These are phyloP conservation scores for Gallinago paraguaiae DNA, from an alignment of 2,113 vertebrate species.

Conservation along the genomic window DNA sequence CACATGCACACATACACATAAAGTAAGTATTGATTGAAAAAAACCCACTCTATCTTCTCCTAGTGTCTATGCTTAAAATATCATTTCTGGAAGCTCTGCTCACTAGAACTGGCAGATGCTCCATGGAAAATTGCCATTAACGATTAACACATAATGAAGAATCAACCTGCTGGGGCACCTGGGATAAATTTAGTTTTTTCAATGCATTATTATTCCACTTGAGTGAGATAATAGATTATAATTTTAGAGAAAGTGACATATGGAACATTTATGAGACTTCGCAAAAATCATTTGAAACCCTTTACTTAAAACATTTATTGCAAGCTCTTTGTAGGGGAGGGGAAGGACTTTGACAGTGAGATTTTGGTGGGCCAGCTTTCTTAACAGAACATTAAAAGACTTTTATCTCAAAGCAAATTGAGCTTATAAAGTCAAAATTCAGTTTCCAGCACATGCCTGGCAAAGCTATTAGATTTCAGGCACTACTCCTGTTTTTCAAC, in stretches of 20 bases:
- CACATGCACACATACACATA: neutral
- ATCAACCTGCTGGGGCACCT: slow-evolving; percentile 58
- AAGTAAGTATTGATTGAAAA: neutral
- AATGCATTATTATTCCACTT: slow-evolving; percentile 57
- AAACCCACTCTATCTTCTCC: neutral
- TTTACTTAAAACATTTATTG: slow-evolving; percentile 32
- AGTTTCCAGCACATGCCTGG: neutral
- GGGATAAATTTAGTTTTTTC: slow-evolving; percentile 61
- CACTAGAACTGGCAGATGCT: slow-evolving; percentile 47
- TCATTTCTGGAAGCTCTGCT: slow-evolving; percentile 35
- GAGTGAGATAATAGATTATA: slow-evolving; percentile 61
- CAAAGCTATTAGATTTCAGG: neutral
- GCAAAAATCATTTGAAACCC: slow-evolving; percentile 39
- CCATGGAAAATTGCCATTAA: slow-evolving; percentile 61
- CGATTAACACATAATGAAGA: slow-evolving; percentile 68
- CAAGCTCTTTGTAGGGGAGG: neutral
- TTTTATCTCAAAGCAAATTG: neutral
- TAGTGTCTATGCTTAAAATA: slow-evolving; percentile 4
- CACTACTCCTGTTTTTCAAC: neutral
- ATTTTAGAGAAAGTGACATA: slow-evolving; percentile 60
- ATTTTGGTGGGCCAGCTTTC: neutral
- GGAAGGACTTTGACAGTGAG: neutral
- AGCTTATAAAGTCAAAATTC: neutral
- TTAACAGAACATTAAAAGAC: neutral
- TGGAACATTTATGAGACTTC: slow-evolving; percentile 49